Evolutionary conservation across 2,113 vertebrate genomes (phyloP), one percentile per base, ranked within the genome.

Genomic region (Chloropsis cyanopogon): DNA sequence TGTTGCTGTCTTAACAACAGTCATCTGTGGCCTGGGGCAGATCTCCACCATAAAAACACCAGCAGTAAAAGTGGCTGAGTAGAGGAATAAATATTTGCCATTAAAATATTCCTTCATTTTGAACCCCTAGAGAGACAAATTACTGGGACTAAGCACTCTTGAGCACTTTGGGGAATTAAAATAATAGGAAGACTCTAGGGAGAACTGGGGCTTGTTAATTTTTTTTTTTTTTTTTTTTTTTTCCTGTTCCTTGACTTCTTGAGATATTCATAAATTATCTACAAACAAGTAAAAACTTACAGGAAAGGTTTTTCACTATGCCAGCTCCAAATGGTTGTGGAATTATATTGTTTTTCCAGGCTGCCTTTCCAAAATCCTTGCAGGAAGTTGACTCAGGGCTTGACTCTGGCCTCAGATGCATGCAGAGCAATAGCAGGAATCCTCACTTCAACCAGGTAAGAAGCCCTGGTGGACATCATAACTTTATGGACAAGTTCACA

Each of bases 261-360:
- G 93, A 93, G 89, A 89, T 91, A 96, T 84, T 95, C 80, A 91
- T 78, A 95, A 96, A 97, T 92, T 96, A 91, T 81, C 96, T 92
- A 86, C 86, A 92, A 94, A 96, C 83, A 94, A 95, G 95, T 49
- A 64, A 82, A 95, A 95, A 81, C 31, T 93, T 93, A 95, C 91
- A 95, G 94, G 94, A 96, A 96, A 95, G 53, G 44, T 7, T 91
- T 96, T 91, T 91, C 73, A 91, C 52, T 69, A 89, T 95, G 95
- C 92, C 94, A 96, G 83, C 60, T 91, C 73, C 73, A 91, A 93
- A 95, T 61, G 91, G 86, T 68, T 95, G 61, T 93, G 89, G 89
- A 95, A 93, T 95, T 86, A 96, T 24, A 92, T 54, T 96, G 86
- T 95, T 96, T 97, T 96, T 95, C 95, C 96, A 97, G 77, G 49